Conservation (phyloP, 1,140 invertebrate genomes). For the Danaus plexippus region DNA sequence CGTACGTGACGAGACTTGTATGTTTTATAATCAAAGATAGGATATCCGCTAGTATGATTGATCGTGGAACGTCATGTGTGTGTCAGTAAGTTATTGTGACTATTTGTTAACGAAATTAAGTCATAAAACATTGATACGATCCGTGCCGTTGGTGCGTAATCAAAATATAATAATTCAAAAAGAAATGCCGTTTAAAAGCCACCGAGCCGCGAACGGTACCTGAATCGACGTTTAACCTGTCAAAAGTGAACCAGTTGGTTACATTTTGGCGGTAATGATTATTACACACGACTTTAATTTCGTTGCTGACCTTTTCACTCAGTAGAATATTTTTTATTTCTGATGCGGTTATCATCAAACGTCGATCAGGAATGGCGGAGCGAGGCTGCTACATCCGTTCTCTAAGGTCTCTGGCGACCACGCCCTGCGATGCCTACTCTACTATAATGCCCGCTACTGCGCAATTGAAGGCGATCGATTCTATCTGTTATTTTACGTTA, state of each 20-base stretch:
- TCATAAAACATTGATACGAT: slow-evolving; percentile 53
- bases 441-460: slow-evolving; percentile 53
- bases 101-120: slow-evolving; percentile 33
- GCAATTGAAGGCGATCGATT: slow-evolving; percentile 39
- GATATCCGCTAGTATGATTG: too few relatives aligned
- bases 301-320: slow-evolving; percentile 64
- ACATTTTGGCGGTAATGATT: slow-evolving; percentile 50
- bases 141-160: slow-evolving; percentile 38
- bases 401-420: slow-evolving; percentile 57
- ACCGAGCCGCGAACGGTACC: slow-evolving; percentile 14
- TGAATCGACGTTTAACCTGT: slow-evolving; percentile 41
- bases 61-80: not conserved
- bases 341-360: slow-evolving; percentile 58
- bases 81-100: not conserved
- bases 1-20: too few relatives aligned
- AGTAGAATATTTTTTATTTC: slow-evolving; percentile 35
- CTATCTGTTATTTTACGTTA: slow-evolving; percentile 34
- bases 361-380: slow-evolving; percentile 54
- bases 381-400: slow-evolving; percentile 65
- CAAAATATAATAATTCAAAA: slow-evolving; percentile 38
- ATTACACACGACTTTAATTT: slow-evolving; percentile 62
- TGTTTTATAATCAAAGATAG: too few relatives aligned
- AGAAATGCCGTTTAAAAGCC: slow-evolving; percentile 34
- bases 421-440: slow-evolving; percentile 55
- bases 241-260: slow-evolving; percentile 44